Evolutionary conservation across 2,888 invertebrate species (phyloP), one percentile per base, ranked within the genome.

Genomic region (Heliconius sara): DNA sequence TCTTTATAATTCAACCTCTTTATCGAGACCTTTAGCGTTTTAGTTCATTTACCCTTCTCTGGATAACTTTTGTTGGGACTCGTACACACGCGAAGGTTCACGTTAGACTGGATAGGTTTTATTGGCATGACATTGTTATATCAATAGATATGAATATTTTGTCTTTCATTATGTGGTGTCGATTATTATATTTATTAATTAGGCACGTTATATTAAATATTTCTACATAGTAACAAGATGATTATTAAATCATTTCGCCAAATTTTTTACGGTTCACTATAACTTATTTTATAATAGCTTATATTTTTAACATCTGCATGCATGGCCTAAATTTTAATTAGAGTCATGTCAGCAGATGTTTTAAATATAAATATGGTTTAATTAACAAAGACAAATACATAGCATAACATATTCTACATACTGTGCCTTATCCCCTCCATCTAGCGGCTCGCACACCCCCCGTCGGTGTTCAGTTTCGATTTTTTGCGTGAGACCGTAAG

Each of bases 41-140:
- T 84, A 85, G 84, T 85, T 84, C 85, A 84, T 86, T 86, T 85
- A 85, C 85, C 87, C 87, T 86, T 86, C 85, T 79, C 81, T 84
- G 74, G 83, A 83, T 82, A 70, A 83, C 67, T 83, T 85, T 87
- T 86, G 85, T 88, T 83, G 79, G 83, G 74, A 47, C 72, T 79
- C 72, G 73, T 67, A 65, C 73, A 77, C 80, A 85, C 86, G 88
- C 84, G 85, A 76, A 39, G 86, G 94, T 76, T 88, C 93, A 85
- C 67, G 30, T 83, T 88, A 87, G 65, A 79, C 77, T 90, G 93
- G 94, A 88, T 94, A 93, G 94, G 93, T 92, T 91, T 90, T 90
- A 92, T 92, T 92, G 91, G 92, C 90, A 88, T 90, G 92, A 93
- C 93, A 93, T 94, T 95, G 91, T 94, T 93, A 90, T 92, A 94